Base-by-base conservation (phyloP, 2,888 invertebrate species). In the Panzeria rudis region DNA sequence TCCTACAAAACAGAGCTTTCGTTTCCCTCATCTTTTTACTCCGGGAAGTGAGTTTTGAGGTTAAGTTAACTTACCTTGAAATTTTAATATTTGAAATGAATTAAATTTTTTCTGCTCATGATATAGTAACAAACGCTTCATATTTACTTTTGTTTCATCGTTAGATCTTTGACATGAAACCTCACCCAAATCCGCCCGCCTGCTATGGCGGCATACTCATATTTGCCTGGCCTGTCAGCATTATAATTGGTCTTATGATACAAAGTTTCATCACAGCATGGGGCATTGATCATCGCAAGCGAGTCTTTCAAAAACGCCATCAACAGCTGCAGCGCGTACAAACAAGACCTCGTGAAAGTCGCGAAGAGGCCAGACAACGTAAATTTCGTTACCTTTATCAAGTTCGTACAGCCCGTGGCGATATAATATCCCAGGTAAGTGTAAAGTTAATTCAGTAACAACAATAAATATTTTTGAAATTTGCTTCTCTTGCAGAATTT, bases 371-470 rank as follows among this genome's bases (percentile, higher is more conserved):
- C 92, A 94, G 96, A 76, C 97, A 97, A 92, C 95, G 96, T 91
- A 96, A 96, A 92, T 97, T 97, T 92, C 94, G 97, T 87, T 97
- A 97, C 91, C 93, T 97, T 87, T 97, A 97, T 93, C 97, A 97
- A 93, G 96, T 97, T 79, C 95, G 97, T 88, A 96, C 97, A 9
- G 96, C 97, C 35, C 97, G 97, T 89, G 97, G 97, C 15, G 97
- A 97, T 93, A 97, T 97, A 86, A 97, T 97, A 88, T 96, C 97
- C 87, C 97, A 97, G 95, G 97, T 96, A 62, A 44, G 17, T 25
- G 11, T 0, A 44, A 15, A 20, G 2, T 41, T 15, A 41, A 20
- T 62, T 23, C 20, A 7, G 6, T 41, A 23, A 44, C 11, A 38
- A 23, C 0, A 15, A 11, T 15, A 9, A 23, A 20, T 7, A 0